Evolutionary conservation across 2,113 vertebrate genomes (phyloP).

Genomic region (Ovibos moschatus): DNA sequence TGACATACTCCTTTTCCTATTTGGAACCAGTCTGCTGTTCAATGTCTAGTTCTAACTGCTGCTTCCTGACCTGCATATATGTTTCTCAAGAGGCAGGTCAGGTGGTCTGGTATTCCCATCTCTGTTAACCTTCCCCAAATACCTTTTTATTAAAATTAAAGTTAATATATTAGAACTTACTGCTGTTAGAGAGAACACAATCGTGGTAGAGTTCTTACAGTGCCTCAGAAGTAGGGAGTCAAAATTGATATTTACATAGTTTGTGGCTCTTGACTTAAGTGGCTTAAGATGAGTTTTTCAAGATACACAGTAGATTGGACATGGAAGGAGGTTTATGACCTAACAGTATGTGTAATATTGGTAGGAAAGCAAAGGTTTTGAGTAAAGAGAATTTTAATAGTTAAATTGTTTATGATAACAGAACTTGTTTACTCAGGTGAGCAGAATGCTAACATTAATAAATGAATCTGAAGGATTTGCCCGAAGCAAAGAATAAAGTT

Average conservation of each 20-base stretch:
- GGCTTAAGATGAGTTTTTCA: not conserved
- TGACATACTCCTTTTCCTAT: no score
- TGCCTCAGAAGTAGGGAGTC: not conserved
- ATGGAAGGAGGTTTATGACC: not conserved
- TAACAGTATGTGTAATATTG: not conserved
- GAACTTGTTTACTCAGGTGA: conserved; percentile 6
- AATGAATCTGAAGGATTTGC: not conserved
- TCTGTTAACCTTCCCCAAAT: not conserved
- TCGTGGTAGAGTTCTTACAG: not conserved
- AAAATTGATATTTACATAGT: not conserved
- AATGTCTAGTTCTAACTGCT: no score
- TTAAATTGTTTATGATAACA: not conserved
- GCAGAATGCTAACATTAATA: not conserved
- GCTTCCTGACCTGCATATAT: no score
- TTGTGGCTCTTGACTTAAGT: not conserved
- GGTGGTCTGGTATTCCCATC: no score
- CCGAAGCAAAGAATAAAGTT: not conserved
- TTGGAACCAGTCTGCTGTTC: no score
- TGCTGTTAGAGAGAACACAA: not conserved
- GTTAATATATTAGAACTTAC: not conserved
- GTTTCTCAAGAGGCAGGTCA: no score
- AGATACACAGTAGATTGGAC: not conserved
- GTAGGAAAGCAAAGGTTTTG: not conserved
- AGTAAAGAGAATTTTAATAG: not conserved
- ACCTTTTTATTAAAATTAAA: not conserved